Evolutionary conservation across 2,888 invertebrate genomes (phyloP).

Genomic region (Formica aserva): DNA sequence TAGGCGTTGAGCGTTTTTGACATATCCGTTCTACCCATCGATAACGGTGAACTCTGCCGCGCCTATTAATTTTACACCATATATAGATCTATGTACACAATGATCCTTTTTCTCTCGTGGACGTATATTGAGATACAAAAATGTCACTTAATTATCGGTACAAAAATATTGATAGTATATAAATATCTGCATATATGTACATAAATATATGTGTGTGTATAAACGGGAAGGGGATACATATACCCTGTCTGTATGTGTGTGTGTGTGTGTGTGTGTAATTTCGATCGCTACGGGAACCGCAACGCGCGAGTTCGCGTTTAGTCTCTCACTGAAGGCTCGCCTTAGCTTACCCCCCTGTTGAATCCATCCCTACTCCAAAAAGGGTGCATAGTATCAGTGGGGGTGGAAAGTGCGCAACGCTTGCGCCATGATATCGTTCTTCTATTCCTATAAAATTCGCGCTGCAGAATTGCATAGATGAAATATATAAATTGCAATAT

Average conservation of each 20-base stretch:
- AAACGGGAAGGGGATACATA: conserved; percentile 42
- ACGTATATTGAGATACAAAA: conserved; percentile 51
- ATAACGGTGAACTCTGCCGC: conserved; percentile 75
- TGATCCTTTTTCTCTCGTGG: neutral
- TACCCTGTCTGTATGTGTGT: conserved; percentile 60
- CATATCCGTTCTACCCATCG: conserved; percentile 87
- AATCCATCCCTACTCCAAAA: conserved; percentile 11
- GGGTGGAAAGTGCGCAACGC: conserved; percentile 24
- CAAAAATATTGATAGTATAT: conserved; percentile 72
- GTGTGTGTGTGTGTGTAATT: conserved; percentile 38
- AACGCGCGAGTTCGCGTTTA: conserved; percentile 75
- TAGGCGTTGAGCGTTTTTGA: conserved; percentile 96
- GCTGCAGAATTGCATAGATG: conserved; percentile 42
- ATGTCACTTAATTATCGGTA: conserved; percentile 71
- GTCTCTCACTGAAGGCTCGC: conserved; percentile 74
- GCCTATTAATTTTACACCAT: conserved; percentile 74
- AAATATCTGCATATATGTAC: conserved; percentile 35
- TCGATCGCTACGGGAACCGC: conserved; percentile 58
- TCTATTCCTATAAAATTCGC: neutral
- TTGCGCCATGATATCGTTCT: conserved; percentile 6
- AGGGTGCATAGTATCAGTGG: conserved; percentile 4
- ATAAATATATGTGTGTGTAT: conserved; percentile 4
- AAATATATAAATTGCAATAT: conserved; percentile 65
- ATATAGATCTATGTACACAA: conserved; percentile 25
- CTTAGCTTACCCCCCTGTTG: conserved; percentile 74